These are phyloP conservation scores for Nemotelus pantherinus DNA, from an alignment of 2,888 invertebrate species.

Conservation along the genomic window DNA sequence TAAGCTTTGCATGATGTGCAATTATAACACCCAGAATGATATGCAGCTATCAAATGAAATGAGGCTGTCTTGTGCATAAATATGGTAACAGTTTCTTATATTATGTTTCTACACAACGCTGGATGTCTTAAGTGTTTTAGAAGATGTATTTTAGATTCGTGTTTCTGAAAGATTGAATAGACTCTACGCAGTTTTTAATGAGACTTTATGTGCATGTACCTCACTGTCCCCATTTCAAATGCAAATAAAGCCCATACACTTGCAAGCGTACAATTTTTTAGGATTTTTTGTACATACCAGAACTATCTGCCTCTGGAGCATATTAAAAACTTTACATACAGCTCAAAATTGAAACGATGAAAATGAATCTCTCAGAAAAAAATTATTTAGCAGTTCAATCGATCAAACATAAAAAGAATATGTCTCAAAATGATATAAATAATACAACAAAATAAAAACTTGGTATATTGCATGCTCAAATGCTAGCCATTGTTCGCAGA, in stretches of 20 bases:
- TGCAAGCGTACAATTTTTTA: too few relatives aligned
- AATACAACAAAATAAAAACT: too few relatives aligned
- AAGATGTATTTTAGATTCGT: neutral
- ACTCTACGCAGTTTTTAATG: slow-evolving; percentile 16
- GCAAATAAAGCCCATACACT: too few relatives aligned
- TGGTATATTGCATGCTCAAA: too few relatives aligned
- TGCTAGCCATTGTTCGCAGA: too few relatives aligned
- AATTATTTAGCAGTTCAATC: too few relatives aligned
- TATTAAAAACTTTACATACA: neutral
- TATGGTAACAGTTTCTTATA: neutral
- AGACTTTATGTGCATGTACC: neutral
- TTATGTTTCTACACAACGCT: slow-evolving; percentile 5
- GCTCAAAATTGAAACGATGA: neutral
- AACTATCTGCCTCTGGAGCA: too few relatives aligned
- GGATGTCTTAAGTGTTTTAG: neutral
- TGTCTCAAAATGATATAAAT: too few relatives aligned
- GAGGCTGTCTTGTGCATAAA: slow-evolving; percentile 23
- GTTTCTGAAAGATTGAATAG: neutral
- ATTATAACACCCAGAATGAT: slow-evolving; percentile 36
- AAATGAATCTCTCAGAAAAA: too few relatives aligned
- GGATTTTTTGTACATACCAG: too few relatives aligned
- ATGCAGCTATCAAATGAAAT: slow-evolving; percentile 30
- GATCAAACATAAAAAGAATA: too few relatives aligned
- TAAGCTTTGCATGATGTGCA: slow-evolving; percentile 36
- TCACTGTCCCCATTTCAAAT: neutral